A percentile compares a stretch with the other conserved stretches of the same genome.
Evolutionary conservation across 2,113 vertebrate genomes (phyloP).

Genomic region (Sceloporus tristichus): DNA sequence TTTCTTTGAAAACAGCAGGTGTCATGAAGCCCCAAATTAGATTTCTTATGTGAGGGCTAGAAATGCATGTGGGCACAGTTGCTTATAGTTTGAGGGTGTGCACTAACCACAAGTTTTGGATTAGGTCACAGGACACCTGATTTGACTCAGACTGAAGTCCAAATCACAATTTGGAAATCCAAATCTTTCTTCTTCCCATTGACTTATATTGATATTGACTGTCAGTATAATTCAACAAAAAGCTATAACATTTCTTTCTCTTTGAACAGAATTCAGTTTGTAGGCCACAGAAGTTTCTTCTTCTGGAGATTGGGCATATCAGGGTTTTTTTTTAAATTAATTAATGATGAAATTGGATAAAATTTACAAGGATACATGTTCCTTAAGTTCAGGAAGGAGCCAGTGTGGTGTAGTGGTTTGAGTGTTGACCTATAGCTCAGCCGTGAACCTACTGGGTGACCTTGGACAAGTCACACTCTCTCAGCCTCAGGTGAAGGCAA

Average conservation of each 20-base stretch:
- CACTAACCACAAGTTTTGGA: background rate
- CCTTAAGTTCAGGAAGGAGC: background rate
- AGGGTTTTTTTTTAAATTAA: background rate
- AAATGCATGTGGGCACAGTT: background rate
- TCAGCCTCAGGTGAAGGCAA: no score
- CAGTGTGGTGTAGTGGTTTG: no score
- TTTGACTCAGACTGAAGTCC: background rate
- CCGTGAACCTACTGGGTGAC: no score
- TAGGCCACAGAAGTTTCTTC: background rate
- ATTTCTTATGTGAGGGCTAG: background rate
- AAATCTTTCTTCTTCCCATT: background rate
- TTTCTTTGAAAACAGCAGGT: background rate
- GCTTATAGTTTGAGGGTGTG: background rate
- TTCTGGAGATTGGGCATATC: background rate
- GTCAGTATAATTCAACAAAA: background rate
- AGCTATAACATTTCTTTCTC: background rate
- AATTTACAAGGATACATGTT: background rate
- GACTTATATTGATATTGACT: no score
- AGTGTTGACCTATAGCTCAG: no score
- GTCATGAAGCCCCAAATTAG: background rate
- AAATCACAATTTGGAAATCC: background rate
- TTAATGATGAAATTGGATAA: background rate
- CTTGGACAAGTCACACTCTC: no score
- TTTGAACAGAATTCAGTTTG: background rate
- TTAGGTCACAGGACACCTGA: background rate